phyloP scores from a whole-genome alignment of 53 echinoderm and acorn worm genomes.

The Temnopleurus reevesii region DNA sequence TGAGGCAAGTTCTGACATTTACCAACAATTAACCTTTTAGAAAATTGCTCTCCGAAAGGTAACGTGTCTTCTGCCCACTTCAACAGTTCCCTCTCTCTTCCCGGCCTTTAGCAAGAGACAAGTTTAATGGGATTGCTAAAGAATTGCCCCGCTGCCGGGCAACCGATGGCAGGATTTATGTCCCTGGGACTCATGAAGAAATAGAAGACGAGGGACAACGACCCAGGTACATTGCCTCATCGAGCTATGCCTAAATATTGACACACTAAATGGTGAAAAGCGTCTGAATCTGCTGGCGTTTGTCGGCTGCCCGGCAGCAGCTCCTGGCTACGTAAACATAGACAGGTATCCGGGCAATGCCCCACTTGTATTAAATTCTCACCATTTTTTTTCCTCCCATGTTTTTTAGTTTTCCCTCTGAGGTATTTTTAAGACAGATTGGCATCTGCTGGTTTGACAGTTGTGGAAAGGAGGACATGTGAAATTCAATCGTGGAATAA shows the following conservation, averaged over 20 bases:
- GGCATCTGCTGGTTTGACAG: slow-evolving; percentile 29
- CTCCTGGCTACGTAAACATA: slow-evolving; percentile 47
- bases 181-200: background rate
- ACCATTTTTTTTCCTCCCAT: background rate
- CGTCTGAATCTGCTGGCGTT: slow-evolving; percentile 44
- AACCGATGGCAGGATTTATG: slow-evolving; percentile 24
- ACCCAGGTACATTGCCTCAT: slow-evolving; percentile 42
- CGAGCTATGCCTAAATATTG: slow-evolving; percentile 55
- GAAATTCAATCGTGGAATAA: slow-evolving; percentile 23
- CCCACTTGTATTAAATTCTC: slow-evolving; percentile 39
- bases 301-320: slow-evolving; percentile 55
- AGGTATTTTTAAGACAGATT: slow-evolving; percentile 38
- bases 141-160: slow-evolving; percentile 41
- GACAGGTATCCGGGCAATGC: slow-evolving; percentile 53
- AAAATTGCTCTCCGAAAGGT: slow-evolving; percentile 9
- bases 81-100: background rate
- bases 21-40: background rate
- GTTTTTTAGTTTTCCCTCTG: background rate
- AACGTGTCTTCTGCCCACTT: background rate
- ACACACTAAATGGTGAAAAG: slow-evolving; percentile 37
- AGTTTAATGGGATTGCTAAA: slow-evolving; percentile 16
- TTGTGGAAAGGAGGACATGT: slow-evolving; percentile 24
- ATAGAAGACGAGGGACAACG: background rate
- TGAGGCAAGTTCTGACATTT: slow-evolving; percentile 16
- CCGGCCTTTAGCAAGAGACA: background rate